phyloP scores from a whole-genome alignment of 2,113 vertebrate genomes.

The Myotis lucifugus region DNA sequence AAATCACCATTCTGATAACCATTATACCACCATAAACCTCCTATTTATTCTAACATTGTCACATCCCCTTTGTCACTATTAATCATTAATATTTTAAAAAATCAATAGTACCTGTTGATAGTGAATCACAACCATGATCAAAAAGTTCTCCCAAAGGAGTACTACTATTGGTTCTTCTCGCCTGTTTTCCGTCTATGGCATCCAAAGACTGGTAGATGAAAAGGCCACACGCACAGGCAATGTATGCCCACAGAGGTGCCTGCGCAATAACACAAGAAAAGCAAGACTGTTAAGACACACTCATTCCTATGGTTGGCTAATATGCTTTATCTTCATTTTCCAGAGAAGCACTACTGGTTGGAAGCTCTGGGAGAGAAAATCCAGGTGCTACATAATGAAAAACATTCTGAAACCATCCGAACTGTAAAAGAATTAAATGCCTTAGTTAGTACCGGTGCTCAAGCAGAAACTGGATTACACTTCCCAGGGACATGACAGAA shows the following conservation, averaged over 20 bases:
- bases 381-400: background rate
- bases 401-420: background rate
- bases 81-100: conserved; percentile 41
- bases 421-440: background rate
- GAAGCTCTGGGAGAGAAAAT: background rate
- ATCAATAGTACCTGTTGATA: conserved; percentile 92
- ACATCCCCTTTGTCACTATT: conserved; percentile 26
- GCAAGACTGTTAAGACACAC: background rate
- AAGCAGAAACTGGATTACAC: background rate
- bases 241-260: conserved; percentile 97
- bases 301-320: background rate
- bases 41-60: conserved; percentile 29
- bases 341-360: background rate
- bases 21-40: background rate
- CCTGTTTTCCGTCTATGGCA: conserved; percentile 98
- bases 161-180: conserved; percentile 97
- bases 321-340: background rate
- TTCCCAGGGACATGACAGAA: background rate
- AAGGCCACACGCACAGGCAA: conserved; percentile 95
- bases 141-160: conserved; percentile 98
- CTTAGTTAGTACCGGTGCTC: background rate
- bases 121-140: conserved; percentile 98
- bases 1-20: conserved; percentile 32
- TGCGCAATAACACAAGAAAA: conserved; percentile 74
- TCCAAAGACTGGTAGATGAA: conserved; percentile 99